Evolutionary conservation across 2,797 vertebrate genomes (phyloP).

Genomic region (Pterois miles): DNA sequence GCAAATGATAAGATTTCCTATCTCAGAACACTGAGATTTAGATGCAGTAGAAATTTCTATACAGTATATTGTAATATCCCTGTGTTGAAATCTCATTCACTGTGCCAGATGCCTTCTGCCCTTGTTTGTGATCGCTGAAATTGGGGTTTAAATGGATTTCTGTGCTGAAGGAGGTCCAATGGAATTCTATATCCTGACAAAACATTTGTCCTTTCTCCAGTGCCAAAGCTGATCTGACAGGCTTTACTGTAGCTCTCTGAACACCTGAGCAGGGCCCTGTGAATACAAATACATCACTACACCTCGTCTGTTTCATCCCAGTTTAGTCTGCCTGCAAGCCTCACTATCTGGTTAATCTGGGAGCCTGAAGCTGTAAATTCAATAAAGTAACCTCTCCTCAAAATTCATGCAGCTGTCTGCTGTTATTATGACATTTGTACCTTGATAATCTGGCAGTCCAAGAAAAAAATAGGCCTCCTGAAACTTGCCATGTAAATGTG

Average conservation of each 20-base stretch:
- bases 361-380: constrained; percentile 37
- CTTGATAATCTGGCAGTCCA: not conserved
- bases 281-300: constrained; percentile 62
- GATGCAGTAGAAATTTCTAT: constrained; percentile 11
- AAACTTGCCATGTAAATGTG: constrained; percentile 9
- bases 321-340: constrained; percentile 15
- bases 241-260: constrained; percentile 59
- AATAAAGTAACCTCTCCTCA: constrained; percentile 38
- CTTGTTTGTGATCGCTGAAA: constrained; percentile 59
- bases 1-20: constrained; percentile 29
- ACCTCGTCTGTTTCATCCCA: constrained; percentile 41
- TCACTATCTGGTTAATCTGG: constrained; percentile 42
- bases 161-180: constrained; percentile 53
- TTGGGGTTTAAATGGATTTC: constrained; percentile 61
- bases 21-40: constrained; percentile 36
- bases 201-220: constrained; percentile 70
- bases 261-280: constrained; percentile 51
- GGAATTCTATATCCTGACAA: constrained; percentile 67
- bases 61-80: constrained; percentile 38
- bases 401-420: constrained; percentile 6
- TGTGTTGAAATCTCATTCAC: constrained; percentile 35
- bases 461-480: not conserved
- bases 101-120: constrained; percentile 38
- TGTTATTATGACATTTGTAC: constrained; percentile 22
- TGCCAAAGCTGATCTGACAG: constrained; percentile 53